Conservation (phyloP, 1,140 invertebrate genomes). For the Mamestra configurata region DNA sequence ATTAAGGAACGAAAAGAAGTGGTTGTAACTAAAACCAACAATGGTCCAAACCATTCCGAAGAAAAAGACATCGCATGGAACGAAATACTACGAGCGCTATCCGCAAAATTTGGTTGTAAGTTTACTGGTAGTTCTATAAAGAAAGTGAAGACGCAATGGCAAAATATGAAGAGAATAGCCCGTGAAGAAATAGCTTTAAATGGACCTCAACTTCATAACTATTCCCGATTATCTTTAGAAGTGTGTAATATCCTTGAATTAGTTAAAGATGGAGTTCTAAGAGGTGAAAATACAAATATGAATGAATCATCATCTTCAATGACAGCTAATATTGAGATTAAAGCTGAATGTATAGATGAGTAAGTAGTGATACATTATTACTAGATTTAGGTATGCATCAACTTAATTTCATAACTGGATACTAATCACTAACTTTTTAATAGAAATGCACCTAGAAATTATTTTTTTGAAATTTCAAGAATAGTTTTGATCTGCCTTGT, state of each 20-base stretch:
- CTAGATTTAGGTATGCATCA: too few species aligned
- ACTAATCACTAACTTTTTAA: not conserved
- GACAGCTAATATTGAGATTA: conserved; percentile 78
- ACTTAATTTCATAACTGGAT: too few species aligned
- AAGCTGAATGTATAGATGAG: conserved; percentile 81
- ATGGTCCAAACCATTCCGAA: conserved; percentile 78
- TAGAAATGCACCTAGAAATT: too few species aligned
- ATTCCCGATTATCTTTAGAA: conserved; percentile 75
- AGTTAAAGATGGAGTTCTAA: conserved; percentile 72
- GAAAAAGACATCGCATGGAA: conserved; percentile 84
- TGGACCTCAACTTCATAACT: conserved; percentile 70
- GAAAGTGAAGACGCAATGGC: conserved; percentile 85
- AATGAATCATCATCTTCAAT: conserved; percentile 66
- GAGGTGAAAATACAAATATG: conserved; percentile 64
- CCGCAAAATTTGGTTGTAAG: conserved; percentile 76
- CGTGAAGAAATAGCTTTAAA: conserved; percentile 78
- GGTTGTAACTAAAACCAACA: conserved; percentile 78
- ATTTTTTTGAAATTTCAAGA: too few species aligned
- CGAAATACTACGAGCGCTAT: conserved; percentile 77
- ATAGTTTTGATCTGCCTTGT: too few species aligned
- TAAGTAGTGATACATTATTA: conserved; percentile 64
- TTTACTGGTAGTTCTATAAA: conserved; percentile 79
- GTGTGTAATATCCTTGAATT: conserved; percentile 80
- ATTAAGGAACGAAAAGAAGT: conserved; percentile 80
- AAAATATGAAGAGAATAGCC: conserved; percentile 85